Base-by-base conservation (phyloP, 2,888 invertebrate species). In the Apoda limacodes region DNA sequence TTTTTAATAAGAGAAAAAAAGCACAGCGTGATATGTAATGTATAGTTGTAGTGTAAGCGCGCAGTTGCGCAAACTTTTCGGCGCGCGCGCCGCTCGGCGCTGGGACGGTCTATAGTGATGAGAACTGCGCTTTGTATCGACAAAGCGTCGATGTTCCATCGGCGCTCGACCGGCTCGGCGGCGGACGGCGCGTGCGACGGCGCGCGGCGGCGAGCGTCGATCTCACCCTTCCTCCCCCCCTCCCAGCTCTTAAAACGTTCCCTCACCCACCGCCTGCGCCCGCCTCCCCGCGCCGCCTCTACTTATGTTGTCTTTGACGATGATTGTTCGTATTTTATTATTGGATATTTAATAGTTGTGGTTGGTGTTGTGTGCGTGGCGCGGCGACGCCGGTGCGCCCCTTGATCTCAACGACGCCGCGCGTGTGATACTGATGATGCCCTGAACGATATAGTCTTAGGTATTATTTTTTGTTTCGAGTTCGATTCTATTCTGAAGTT, bases 1-100 rank as follows among this genome's bases (percentile, higher is more conserved):
- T 76, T 76, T 78, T 75, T 72, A 72, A 70, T 75, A 74, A 76
- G 70, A 76, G 70, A 68, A 75, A 72, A 63, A 72, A 80, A 81
- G 81, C 81, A 75, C 81, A 78, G 78, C 78, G 81, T 81, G 81
- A 81, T 81, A 81, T 80, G 75, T 76, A 75, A 78, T 69, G 78
- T 75, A 74, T 74, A 80, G 76, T 63, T 50, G 67, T 72, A 71
- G 69, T 50, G 55, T 66, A 64, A 66, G 69, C 61, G 64, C 57
- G 57, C 53, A 50, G 46, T 43, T 46, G 60, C 60, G 65, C 61
- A 50, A 52, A 51, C 48, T 54, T 48, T 43, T 49, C 48, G 48
- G 45, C 39, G 50, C 33, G 39, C 30, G 47, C 39, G 39, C 29
- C 29, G 27, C 32, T 37, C 37, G 36, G 15, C 39, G 42, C 30